Evolutionary conservation across 2,888 invertebrate species (phyloP).

Genomic region (Sinhomidia bicolor): DNA sequence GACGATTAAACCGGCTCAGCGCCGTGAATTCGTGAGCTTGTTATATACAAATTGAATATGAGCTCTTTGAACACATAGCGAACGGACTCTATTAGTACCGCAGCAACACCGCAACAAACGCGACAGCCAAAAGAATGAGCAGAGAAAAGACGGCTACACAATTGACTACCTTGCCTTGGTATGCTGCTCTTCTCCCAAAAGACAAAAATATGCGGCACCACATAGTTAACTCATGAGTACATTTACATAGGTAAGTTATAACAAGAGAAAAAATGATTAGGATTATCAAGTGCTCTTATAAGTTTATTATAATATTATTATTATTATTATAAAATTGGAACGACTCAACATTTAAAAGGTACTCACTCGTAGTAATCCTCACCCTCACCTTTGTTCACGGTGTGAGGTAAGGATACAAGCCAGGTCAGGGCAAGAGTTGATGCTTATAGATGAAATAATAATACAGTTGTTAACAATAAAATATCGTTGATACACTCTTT

Average conservation of each 20-base stretch:
- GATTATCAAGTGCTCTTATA: neutral
- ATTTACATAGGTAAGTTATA: neutral
- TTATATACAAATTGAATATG: neutral
- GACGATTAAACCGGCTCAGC: constrained; percentile 46
- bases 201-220: neutral
- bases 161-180: neutral
- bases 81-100: neutral
- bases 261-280: neutral
- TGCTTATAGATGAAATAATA: neutral
- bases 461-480: neutral
- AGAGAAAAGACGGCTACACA: neutral
- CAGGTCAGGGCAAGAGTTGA: neutral
- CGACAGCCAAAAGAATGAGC: neutral
- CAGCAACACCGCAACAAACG: neutral
- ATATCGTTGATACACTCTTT: neutral
- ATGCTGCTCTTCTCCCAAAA: no score
- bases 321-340: no score
- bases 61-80: no score
- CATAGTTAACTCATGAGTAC: neutral
- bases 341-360: neutral
- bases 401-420: neutral
- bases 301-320: neutral
- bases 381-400: neutral
- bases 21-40: neutral
- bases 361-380: constrained; percentile 7